phyloP scores from a whole-genome alignment of 2,888 invertebrate genomes.

The Stramonita haemastoma region DNA sequence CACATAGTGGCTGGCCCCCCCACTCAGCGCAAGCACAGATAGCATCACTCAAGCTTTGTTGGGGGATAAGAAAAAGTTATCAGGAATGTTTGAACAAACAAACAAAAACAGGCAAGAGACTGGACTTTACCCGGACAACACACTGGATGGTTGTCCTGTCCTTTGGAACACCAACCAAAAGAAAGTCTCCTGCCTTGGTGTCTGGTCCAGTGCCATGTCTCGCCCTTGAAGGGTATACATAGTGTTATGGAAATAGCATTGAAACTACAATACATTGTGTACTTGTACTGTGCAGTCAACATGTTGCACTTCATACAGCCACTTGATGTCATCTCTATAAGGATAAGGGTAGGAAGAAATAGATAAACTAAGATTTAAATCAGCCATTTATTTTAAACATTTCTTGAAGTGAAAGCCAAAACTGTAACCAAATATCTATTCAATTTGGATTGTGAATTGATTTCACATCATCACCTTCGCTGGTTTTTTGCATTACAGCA shows the following conservation, averaged over 20 bases:
- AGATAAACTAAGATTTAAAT: background rate
- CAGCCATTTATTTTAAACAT: background rate
- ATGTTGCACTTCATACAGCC: background rate
- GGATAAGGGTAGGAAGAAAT: background rate
- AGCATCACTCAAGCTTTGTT: no score
- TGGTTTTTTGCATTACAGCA: background rate
- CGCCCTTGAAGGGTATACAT: background rate
- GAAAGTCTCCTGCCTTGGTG: constrained; percentile 5
- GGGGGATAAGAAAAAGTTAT: no score
- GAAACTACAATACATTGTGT: background rate
- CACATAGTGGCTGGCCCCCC: no score
- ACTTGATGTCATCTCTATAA: background rate
- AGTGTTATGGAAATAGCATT: background rate
- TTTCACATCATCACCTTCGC: background rate
- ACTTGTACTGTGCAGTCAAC: background rate
- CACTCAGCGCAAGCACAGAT: no score
- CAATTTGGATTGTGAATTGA: background rate
- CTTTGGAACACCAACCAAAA: background rate
- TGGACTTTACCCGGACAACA: constrained; percentile 5
- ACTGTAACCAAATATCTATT: background rate
- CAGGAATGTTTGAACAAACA: no score
- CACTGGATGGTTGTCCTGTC: constrained; percentile 7
- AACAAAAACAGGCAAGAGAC: no score
- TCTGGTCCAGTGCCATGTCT: background rate
- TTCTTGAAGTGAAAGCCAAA: background rate